Evolutionary conservation across 2,888 invertebrate species (phyloP), one percentile per base, ranked within the genome.

Genomic region (Drosophila anomelani): DNA sequence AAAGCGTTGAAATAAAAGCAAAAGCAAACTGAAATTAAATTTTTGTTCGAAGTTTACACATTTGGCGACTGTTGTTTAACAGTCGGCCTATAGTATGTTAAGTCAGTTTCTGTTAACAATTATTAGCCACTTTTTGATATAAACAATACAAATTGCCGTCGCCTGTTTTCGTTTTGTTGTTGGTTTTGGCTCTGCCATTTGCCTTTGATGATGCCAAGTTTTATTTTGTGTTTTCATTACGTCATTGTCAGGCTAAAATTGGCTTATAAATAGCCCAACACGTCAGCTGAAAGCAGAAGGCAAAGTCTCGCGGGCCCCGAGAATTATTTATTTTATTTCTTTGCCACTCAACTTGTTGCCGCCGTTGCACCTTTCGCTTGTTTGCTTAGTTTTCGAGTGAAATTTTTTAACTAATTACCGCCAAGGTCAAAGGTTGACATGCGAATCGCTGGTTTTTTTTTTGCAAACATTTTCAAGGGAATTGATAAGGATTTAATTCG

Each of bases 251-350:
- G 79, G 85, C 90, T 80, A 78, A 90, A 91, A 90, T 87, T 85
- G 78, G 81, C 85, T 79, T 91, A 91, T 88, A 90, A 90, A 90
- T 90, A 90, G 79, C 86, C 59, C 76, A 85, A 90, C 90, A 91
- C 90, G 90, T 90, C 90, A 91, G 85, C 86, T 70, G 55, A 71
- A 76, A 56, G 54, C 71, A 32, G 71, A 46, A 71, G 71, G 60
- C 53, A 61, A 61, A 61, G 71, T 66, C 64, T 66, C 41, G 43
- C 51, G 51, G 51, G 64, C 10, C 53, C 38, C 66, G 47, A 20
- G 44, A 38, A 44, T 53, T 36, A 53, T 53, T 53, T 53, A 15
- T 36, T 53, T 53, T 15, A 53, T 53, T 72, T 63, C 38, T 63
- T 54, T 5, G 32, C 39, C 44, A 44, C 55, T 72, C 62, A 63